Conservation (phyloP, 2,888 invertebrate genomes). For the Ochropleura leucogaster region DNA sequence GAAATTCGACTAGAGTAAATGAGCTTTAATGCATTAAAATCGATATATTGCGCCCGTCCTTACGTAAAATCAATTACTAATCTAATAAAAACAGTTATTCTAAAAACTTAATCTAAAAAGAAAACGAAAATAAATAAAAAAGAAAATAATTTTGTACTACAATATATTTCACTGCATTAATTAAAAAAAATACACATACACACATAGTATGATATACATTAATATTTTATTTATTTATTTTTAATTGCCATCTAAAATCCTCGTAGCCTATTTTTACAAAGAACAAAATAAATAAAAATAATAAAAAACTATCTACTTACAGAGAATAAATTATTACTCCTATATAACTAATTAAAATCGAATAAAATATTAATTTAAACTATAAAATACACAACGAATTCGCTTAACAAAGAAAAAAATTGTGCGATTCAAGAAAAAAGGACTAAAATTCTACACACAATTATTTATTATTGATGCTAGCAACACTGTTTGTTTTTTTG, state of each 20-base stretch:
- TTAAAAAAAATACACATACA: slow-evolving; percentile 68
- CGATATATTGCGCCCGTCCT: slow-evolving; percentile 21
- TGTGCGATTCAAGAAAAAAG: slow-evolving; percentile 62
- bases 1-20: neutral
- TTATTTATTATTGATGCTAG: slow-evolving; percentile 50
- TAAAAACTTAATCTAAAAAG: slow-evolving; percentile 8
- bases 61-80: slow-evolving; percentile 6
- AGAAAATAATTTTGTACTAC: slow-evolving; percentile 76
- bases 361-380: slow-evolving; percentile 62
- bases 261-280: slow-evolving; percentile 69
- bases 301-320: slow-evolving; percentile 68
- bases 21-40: slow-evolving; percentile 4
- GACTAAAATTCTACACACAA: slow-evolving; percentile 59
- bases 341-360: slow-evolving; percentile 50
- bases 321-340: slow-evolving; percentile 67
- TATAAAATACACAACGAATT: slow-evolving; percentile 64
- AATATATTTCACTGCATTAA: slow-evolving; percentile 77
- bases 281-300: slow-evolving; percentile 66
- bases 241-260: slow-evolving; percentile 73
- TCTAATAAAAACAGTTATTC: neutral
- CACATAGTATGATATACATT: slow-evolving; percentile 67
- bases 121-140: slow-evolving; percentile 56
- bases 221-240: slow-evolving; percentile 59
- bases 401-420: slow-evolving; percentile 54
- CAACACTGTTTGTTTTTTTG: slow-evolving; percentile 60